A percentile compares a stretch with the other conserved stretches of the same genome.
phyloP scores from a whole-genome alignment of 2,888 invertebrate genomes.

The Perizoma flavofasciatum region DNA sequence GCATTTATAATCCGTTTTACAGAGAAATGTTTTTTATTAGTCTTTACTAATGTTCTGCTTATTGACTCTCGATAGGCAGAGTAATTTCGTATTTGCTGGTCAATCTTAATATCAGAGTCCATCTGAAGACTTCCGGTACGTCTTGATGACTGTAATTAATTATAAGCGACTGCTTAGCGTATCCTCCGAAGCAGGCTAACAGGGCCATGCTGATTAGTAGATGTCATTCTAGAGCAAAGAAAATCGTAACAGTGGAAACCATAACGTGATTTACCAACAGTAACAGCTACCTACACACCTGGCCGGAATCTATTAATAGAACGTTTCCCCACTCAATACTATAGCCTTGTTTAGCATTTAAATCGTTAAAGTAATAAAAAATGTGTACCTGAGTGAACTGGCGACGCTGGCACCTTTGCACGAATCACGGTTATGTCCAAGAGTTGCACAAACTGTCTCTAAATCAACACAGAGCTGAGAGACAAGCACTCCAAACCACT shows the following conservation, averaged over 20 bases:
- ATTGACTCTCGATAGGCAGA: background rate
- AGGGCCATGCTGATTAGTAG: background rate
- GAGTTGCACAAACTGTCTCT: constrained; percentile 22
- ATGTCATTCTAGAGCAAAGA: constrained; percentile 1
- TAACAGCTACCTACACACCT: constrained; percentile 57
- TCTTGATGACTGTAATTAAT: too few relatives aligned
- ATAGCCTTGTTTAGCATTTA: constrained; percentile 31
- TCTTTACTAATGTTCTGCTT: background rate
- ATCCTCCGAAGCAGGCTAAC: background rate
- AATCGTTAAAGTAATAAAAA: constrained; percentile 33
- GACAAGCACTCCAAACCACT: constrained; percentile 49
- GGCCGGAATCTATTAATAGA: constrained; percentile 56
- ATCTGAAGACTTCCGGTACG: too few relatives aligned
- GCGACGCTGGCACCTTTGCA: constrained; percentile 30
- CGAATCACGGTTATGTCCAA: constrained; percentile 29
- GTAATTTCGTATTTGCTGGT: too few relatives aligned
- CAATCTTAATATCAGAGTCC: too few relatives aligned
- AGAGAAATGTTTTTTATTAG: background rate
- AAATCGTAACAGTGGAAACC: constrained; percentile 36
- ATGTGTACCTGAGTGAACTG: constrained; percentile 32
- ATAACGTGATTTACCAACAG: constrained; percentile 53
- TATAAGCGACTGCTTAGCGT: too few relatives aligned
- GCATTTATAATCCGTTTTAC: constrained; percentile 6
- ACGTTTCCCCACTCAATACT: constrained; percentile 29
- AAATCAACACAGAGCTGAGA: constrained; percentile 29